These are phyloP conservation scores for Galeopterus variegatus DNA, from an alignment of 2,113 vertebrate species.

Conservation along the genomic window DNA sequence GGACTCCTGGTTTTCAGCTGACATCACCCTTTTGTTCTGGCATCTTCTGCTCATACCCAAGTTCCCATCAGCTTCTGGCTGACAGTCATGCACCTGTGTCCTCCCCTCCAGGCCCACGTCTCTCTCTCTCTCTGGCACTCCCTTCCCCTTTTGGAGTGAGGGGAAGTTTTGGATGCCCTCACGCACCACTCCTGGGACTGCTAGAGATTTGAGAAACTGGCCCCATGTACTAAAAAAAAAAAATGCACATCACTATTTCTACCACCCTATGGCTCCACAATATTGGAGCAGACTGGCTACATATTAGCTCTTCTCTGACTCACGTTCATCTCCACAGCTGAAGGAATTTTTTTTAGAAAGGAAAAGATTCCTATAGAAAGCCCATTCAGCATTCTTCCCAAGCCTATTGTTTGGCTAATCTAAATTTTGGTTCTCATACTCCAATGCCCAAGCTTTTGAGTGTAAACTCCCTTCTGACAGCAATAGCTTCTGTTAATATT, in stretches of 20 bases:
- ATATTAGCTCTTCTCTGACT: background rate
- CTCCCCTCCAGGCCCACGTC: too few relatives aligned
- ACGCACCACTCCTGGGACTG: background rate
- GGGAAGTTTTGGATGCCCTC: background rate
- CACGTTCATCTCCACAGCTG: background rate
- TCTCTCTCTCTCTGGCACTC: background rate
- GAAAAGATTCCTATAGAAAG: background rate
- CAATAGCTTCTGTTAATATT: background rate
- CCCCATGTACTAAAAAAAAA: background rate
- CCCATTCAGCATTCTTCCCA: background rate
- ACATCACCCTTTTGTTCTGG: background rate
- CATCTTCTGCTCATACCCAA: background rate
- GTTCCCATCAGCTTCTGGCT: background rate
- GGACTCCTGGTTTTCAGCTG: background rate
- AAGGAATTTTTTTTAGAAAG: background rate
- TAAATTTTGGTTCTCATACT: background rate
- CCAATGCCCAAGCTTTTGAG: background rate
- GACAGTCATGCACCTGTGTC: accelerated
- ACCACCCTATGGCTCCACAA: accelerated
- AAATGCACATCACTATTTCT: background rate
- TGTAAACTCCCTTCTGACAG: background rate
- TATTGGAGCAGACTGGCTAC: background rate
- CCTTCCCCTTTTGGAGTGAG: background rate
- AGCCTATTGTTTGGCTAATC: background rate
- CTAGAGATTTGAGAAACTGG: background rate